Conservation (phyloP, 2,888 invertebrate species). For the Parnassius mnemosyne region DNA sequence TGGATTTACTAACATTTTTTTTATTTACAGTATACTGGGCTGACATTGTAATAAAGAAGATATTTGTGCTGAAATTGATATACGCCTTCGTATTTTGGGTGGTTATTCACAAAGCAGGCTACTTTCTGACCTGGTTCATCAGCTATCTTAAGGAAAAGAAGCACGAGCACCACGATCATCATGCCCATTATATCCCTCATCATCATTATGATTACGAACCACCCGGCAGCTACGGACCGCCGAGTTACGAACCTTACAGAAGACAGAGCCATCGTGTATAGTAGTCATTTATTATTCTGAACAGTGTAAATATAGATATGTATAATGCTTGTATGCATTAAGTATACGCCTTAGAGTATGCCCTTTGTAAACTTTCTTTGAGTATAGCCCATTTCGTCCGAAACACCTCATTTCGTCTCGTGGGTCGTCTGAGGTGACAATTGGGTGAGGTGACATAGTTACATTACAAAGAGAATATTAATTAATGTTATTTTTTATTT, state of each 20-base stretch:
- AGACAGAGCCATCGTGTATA: constrained; percentile 35
- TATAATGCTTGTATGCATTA: too few relatives aligned
- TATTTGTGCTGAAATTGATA: constrained; percentile 66
- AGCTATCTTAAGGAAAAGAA: constrained; percentile 67
- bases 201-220: constrained; percentile 44
- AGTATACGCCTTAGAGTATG: too few relatives aligned
- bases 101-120: constrained; percentile 70
- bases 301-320: too few relatives aligned
- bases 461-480: too few relatives aligned
- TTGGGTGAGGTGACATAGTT: too few relatives aligned
- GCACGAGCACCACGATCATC: constrained; percentile 43
- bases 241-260: constrained; percentile 41
- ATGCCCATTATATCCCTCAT: constrained; percentile 36
- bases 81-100: constrained; percentile 71
- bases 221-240: constrained; percentile 36
- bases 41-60: constrained; percentile 66
- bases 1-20: too few relatives aligned
- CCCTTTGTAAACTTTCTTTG: too few relatives aligned
- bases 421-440: too few relatives aligned
- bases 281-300: background rate
- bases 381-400: too few relatives aligned
- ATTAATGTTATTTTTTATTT: too few relatives aligned
- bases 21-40: constrained; percentile 63
- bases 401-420: too few relatives aligned
- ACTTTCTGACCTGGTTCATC: constrained; percentile 69